Evolutionary conservation across 2,888 invertebrate genomes (phyloP), one percentile per base, ranked within the genome.

Genomic region (Drosophila subquinaria): DNA sequence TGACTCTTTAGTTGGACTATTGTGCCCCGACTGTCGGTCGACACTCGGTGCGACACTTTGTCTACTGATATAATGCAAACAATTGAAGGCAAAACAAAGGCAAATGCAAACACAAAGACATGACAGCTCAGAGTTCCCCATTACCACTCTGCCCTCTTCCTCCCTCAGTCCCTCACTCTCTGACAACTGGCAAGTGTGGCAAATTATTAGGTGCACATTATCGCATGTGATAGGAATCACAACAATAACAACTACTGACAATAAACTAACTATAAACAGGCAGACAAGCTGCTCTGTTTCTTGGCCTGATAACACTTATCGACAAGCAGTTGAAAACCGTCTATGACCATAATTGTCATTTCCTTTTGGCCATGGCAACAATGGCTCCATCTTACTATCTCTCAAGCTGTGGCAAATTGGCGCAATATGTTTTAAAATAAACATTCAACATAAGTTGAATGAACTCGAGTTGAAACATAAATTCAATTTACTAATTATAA

Each of bases 21-120:
- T 57, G 47, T 67, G 53, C 38, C 42, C 45, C 23, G 47, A n/a
- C 45, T 65, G 62, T 60, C 68, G 23, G 23, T 23, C 73, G 75
- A 60, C 75, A 84, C 75, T 81, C 64, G 57, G 61, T 74, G 89
- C 87, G 87, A 79, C 85, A 84, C 88, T 81, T 78, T 81, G 89
- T 81, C 85, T 89, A 68, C 88, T 89, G 89, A 86, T 89, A 89
- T 67, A 76, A 68, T 56, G 70, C 83, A 69, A 66, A 71, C 72
- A 80, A 67, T 62, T 67, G 66, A 59, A 40, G 68, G 61, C 69
- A 68, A 73, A 65, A 77, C 76, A 77, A 74, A 66, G 59, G 69
- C 69, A 73, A 71, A 68, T 43, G 40, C 63, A 63, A 73, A 69
- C 79, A 79, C 76, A 77, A 78, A 73, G 79, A 33, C 78, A 65